These are phyloP conservation scores for Danaus chrysippus DNA, from an alignment of 2,888 invertebrate genomes.

Conservation along the genomic window DNA sequence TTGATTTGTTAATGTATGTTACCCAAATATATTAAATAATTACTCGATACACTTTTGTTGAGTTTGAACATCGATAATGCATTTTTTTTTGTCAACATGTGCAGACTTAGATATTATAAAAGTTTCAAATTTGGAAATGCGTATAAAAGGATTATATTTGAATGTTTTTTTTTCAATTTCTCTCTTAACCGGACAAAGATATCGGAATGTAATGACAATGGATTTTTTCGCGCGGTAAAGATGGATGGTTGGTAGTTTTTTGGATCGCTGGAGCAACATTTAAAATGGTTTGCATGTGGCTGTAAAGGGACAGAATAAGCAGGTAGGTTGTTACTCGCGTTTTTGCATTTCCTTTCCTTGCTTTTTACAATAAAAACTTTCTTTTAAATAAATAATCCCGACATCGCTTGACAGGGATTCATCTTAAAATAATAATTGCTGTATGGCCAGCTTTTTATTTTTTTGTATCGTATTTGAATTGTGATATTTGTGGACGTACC, in stretches of 20 bases:
- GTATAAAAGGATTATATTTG: slow-evolving; percentile 60
- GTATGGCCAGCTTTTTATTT: slow-evolving; percentile 41
- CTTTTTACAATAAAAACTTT: slow-evolving; percentile 79
- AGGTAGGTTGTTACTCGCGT: slow-evolving; percentile 63
- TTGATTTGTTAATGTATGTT: slow-evolving; percentile 36
- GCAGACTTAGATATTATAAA: slow-evolving; percentile 7
- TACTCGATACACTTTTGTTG: slow-evolving; percentile 22
- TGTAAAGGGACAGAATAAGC: slow-evolving; percentile 70
- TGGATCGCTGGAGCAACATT: slow-evolving; percentile 54
- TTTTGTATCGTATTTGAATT: slow-evolving; percentile 24
- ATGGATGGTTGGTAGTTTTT: slow-evolving; percentile 51
- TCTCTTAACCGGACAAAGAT: slow-evolving; percentile 51
- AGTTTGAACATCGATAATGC: slow-evolving; percentile 30
- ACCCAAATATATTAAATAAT: slow-evolving; percentile 36
- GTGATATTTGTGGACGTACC: slow-evolving; percentile 18
- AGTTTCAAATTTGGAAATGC: slow-evolving; percentile 16
- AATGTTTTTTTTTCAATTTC: slow-evolving; percentile 39
- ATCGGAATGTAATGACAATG: slow-evolving; percentile 52
- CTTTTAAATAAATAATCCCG: slow-evolving; percentile 78
- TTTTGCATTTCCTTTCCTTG: slow-evolving; percentile 77
- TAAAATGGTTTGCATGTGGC: slow-evolving; percentile 71
- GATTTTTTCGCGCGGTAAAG: slow-evolving; percentile 51
- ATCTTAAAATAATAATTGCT: slow-evolving; percentile 72
- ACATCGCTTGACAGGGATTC: slow-evolving; percentile 73
- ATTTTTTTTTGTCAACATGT: slow-evolving; percentile 28